Conservation (phyloP, 2,888 invertebrate species). For the Chymomyza caudatula region DNA sequence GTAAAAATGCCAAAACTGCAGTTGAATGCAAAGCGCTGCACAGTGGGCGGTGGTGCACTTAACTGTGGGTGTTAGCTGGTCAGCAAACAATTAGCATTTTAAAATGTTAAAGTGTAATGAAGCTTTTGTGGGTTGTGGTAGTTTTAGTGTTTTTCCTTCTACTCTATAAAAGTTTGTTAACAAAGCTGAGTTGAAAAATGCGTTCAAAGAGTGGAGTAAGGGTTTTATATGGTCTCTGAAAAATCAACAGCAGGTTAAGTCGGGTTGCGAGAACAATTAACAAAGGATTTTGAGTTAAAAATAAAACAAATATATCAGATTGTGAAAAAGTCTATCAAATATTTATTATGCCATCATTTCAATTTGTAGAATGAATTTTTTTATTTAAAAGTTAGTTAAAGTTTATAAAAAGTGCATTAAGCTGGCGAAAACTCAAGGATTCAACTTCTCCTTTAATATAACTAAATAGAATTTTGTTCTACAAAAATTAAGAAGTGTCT, state of each 20-base stretch:
- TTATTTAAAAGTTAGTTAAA: too few species aligned
- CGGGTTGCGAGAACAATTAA: neutral
- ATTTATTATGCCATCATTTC: too few species aligned
- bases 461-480: too few species aligned
- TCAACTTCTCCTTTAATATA: too few species aligned
- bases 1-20: slow-evolving; percentile 44
- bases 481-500: too few species aligned
- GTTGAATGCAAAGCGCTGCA: neutral
- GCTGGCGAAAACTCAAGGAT: too few species aligned
- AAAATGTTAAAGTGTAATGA: neutral
- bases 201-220: too few species aligned
- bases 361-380: too few species aligned
- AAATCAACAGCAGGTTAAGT: neutral
- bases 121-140: slow-evolving; percentile 3
- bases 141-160: neutral
- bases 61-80: neutral
- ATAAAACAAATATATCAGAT: neutral
- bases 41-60: neutral
- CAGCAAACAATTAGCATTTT: slow-evolving; percentile 11
- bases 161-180: neutral
- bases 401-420: too few species aligned
- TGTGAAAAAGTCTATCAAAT: too few species aligned
- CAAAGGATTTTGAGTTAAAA: neutral
- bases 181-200: neutral
- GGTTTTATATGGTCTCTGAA: neutral